These are phyloP conservation scores for Latrodectus geometricus DNA, from an alignment of 1,140 invertebrate genomes.

Conservation along the genomic window DNA sequence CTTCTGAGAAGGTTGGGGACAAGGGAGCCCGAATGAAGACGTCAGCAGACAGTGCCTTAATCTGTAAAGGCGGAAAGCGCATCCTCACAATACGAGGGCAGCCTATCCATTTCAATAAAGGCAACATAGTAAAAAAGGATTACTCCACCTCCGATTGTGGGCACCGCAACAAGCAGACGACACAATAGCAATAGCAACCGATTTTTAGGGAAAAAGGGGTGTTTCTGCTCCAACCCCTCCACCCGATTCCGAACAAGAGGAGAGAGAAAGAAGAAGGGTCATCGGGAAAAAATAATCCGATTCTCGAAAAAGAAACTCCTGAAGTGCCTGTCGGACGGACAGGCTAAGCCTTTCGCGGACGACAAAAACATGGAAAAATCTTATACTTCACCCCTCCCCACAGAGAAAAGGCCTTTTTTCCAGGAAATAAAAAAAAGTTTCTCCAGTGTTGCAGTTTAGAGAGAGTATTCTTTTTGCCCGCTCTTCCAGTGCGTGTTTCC, in stretches of 20 bases:
- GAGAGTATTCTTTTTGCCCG: slow-evolving; percentile 43
- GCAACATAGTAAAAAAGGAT: slow-evolving; percentile 20
- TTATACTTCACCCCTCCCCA: not conserved
- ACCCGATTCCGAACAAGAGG: slow-evolving; percentile 2
- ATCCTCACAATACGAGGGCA: not conserved
- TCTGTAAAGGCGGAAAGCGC: not conserved
- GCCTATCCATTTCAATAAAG: slow-evolving; percentile 29
- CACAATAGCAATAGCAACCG: slow-evolving; percentile 1
- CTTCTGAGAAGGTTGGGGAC: too few species aligned
- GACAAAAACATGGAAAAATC: slow-evolving; percentile 37
- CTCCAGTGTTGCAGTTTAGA: slow-evolving; percentile 17
- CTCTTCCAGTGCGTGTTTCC: slow-evolving; percentile 21
- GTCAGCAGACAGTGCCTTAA: too few species aligned
- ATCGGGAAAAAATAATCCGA: slow-evolving; percentile 35
- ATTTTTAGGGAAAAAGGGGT: not conserved
- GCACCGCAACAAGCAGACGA: slow-evolving; percentile 10
- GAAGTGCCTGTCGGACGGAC: slow-evolving; percentile 29
- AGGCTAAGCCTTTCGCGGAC: slow-evolving; percentile 14
- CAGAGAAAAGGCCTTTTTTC: not conserved
- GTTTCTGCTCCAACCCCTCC: not conserved
- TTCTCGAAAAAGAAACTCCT: not conserved
- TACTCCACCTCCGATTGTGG: slow-evolving; percentile 37
- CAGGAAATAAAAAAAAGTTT: not conserved
- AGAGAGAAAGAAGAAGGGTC: not conserved
- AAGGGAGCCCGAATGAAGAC: too few species aligned